These are phyloP conservation scores for Drosophila fuyamai DNA, from an alignment of 1,140 invertebrate species.

Conservation along the genomic window DNA sequence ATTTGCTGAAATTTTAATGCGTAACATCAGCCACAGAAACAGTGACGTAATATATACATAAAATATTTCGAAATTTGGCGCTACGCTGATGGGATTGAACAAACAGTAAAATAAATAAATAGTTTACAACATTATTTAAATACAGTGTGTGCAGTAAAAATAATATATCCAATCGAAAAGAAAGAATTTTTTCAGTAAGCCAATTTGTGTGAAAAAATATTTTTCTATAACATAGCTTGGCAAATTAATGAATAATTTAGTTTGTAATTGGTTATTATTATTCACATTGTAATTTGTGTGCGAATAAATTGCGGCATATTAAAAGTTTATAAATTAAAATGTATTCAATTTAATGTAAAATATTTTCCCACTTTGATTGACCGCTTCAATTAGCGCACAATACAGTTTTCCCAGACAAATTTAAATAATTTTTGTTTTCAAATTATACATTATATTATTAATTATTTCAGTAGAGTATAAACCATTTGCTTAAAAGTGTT, in stretches of 20 bases:
- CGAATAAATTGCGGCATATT: background rate
- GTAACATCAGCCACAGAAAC: constrained; percentile 19
- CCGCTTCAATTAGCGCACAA: constrained; percentile 1
- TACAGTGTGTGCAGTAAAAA: background rate
- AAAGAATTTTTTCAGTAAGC: background rate
- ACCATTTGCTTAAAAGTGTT: background rate
- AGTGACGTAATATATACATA: constrained; percentile 33
- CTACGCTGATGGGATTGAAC: background rate
- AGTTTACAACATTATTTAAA: constrained; percentile 1
- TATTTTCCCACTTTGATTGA: constrained; percentile 10
- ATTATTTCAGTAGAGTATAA: no score
- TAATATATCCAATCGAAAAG: constrained; percentile 26
- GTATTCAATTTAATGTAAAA: constrained; percentile 1
- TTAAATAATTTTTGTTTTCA: background rate
- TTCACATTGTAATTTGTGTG: constrained; percentile 8
- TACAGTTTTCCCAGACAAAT: background rate
- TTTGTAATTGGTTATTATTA: background rate
- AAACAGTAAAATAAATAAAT: background rate
- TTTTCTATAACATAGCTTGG: background rate
- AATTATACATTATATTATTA: no score
- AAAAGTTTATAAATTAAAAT: constrained; percentile 4
- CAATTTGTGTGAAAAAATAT: background rate
- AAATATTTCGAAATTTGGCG: constrained; percentile 21
- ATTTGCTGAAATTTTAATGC: constrained; percentile 65
- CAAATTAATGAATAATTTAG: constrained; percentile 24